phyloP scores from a whole-genome alignment of 2,888 invertebrate species.

The Amphipyra berbera region DNA sequence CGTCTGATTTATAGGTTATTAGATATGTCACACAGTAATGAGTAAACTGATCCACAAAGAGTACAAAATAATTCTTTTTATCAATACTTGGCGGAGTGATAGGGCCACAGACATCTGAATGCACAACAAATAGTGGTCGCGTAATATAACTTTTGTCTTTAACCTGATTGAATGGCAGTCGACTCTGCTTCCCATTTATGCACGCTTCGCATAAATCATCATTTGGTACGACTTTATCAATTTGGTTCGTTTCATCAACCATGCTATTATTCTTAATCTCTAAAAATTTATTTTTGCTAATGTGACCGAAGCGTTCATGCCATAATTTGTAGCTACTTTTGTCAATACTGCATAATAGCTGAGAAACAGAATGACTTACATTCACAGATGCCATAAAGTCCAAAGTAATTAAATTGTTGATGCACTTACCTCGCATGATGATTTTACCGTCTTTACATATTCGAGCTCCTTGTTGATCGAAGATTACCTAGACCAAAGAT shows the following conservation, averaged over 20 bases:
- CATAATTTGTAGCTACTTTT: background rate
- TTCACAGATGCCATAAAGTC: background rate
- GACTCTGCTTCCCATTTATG: background rate
- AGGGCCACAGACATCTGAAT: background rate
- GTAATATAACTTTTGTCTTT: conserved; percentile 3
- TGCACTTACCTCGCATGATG: background rate
- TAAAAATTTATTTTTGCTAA: background rate
- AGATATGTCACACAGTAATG: conserved; percentile 5
- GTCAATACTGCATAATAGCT: background rate
- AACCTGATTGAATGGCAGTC: background rate
- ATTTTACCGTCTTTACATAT: conserved; percentile 3
- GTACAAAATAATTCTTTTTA: conserved; percentile 1
- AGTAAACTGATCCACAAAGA: conserved; percentile 1
- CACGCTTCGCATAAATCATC: conserved; percentile 4
- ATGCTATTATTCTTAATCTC: background rate
- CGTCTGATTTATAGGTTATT: conserved; percentile 4
- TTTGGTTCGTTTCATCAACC: background rate
- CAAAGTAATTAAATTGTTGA: background rate
- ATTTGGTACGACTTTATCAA: background rate
- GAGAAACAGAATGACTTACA: background rate
- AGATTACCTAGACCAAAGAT: no score
- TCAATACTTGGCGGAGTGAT: conserved; percentile 1
- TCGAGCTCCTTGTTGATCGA: conserved; percentile 1
- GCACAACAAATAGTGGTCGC: background rate
- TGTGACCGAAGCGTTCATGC: conserved; percentile 3